Percentiles rank a stretch among this genome's conserved stretches.
These are phyloP conservation scores for Acronicta leporina DNA, from an alignment of 2,888 invertebrate genomes.

Conservation along the genomic window DNA sequence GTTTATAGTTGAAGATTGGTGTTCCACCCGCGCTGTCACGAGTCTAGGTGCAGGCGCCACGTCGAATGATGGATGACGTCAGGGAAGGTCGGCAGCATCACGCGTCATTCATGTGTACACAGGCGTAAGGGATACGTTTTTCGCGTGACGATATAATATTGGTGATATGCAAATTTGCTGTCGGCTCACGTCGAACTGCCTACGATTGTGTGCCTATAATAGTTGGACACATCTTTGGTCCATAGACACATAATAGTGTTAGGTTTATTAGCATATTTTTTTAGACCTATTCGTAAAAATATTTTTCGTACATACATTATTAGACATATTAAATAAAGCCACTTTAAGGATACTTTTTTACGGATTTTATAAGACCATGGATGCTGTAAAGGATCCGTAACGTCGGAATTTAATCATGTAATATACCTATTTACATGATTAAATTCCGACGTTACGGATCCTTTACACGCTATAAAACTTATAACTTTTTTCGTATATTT, in stretches of 20 bases:
- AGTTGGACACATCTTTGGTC: slow-evolving; percentile 35
- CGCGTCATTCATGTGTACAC: slow-evolving; percentile 89
- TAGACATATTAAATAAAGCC: no score
- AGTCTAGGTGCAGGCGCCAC: slow-evolving; percentile 89
- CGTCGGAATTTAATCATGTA: no score
- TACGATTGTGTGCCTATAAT: slow-evolving; percentile 55
- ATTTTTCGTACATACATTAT: no score
- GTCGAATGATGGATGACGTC: slow-evolving; percentile 89
- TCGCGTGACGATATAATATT: slow-evolving; percentile 89
- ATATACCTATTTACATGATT: no score
- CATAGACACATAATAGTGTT: slow-evolving; percentile 28
- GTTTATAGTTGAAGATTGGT: slow-evolving; percentile 42
- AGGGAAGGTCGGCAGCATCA: slow-evolving; percentile 88
- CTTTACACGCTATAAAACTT: no score
- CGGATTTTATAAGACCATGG: no score
- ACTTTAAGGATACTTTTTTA: no score
- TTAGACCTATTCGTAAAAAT: background rate
- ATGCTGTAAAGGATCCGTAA: no score
- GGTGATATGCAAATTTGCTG: slow-evolving; percentile 88
- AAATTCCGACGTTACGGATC: no score
- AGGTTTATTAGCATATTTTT: slow-evolving; percentile 56
- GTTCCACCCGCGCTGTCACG: slow-evolving; percentile 79
- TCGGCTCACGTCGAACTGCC: slow-evolving; percentile 75
- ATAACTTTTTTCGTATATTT: no score
- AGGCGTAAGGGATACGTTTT: slow-evolving; percentile 89